phyloP scores from a whole-genome alignment of 2,797 vertebrate species.

The Sparidentex hasta region DNA sequence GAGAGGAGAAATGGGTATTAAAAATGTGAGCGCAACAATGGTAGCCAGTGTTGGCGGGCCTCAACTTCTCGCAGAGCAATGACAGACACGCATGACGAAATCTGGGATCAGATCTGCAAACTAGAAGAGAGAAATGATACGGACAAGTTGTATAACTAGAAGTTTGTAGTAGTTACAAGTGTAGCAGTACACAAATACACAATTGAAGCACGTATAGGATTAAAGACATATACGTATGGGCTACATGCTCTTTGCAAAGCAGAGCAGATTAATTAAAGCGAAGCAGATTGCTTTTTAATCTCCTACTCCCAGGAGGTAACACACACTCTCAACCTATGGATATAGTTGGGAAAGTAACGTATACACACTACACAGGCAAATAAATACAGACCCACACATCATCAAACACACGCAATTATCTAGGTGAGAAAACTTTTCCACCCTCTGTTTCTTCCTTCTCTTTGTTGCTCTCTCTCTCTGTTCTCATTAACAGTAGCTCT shows the following conservation, averaged over 20 bases:
- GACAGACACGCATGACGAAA: slow-evolving; percentile 39
- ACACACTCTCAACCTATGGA: slow-evolving; percentile 27
- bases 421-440: slow-evolving; percentile 41
- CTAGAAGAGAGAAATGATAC: neutral
- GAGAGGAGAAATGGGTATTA: slow-evolving; percentile 57
- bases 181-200: slow-evolving; percentile 8
- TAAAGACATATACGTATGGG: slow-evolving; percentile 29
- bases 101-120: slow-evolving; percentile 16
- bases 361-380: slow-evolving; percentile 32
- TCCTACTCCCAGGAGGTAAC: slow-evolving; percentile 29
- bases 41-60: slow-evolving; percentile 51
- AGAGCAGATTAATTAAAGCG: slow-evolving; percentile 62
- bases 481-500: slow-evolving; percentile 71
- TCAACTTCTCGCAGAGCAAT: slow-evolving; percentile 21
- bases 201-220: slow-evolving; percentile 24
- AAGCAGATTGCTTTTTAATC: slow-evolving; percentile 58
- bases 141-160: neutral
- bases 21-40: slow-evolving; percentile 67
- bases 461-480: slow-evolving; percentile 8
- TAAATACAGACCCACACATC: slow-evolving; percentile 18
- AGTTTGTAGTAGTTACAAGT: slow-evolving; percentile 6
- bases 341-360: slow-evolving; percentile 24
- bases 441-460: slow-evolving; percentile 19
- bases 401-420: slow-evolving; percentile 14
- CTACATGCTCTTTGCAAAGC: slow-evolving; percentile 32